Conservation (phyloP, 2,888 invertebrate genomes). For the Coelogynopora nodosa region DNA sequence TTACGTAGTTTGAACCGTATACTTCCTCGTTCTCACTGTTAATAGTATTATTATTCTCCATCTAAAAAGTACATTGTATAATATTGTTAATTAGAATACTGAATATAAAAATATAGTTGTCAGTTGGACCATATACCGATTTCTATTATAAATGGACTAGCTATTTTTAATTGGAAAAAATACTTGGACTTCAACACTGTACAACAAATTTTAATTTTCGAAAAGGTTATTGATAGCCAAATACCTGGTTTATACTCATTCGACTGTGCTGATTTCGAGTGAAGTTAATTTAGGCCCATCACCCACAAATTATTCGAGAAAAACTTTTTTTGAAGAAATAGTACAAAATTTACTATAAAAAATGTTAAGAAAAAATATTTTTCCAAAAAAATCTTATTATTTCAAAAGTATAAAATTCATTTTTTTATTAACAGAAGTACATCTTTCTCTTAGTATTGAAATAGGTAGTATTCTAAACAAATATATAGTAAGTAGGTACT, state of each 20-base stretch:
- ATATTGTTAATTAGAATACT: too few species aligned
- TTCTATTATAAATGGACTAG: too few species aligned
- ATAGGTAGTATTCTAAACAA: background rate
- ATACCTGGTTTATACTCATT: background rate
- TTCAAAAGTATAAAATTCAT: background rate
- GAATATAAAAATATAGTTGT: too few species aligned
- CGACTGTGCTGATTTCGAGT: conserved; percentile 21
- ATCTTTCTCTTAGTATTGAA: too few species aligned
- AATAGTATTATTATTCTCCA: too few species aligned
- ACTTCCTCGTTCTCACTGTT: too few species aligned
- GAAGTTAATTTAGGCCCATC: background rate
- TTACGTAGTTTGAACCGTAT: too few species aligned
- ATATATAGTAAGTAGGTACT: background rate
- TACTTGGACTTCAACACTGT: too few species aligned
- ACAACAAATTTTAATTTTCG: conserved; percentile 11
- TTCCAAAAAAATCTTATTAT: background rate
- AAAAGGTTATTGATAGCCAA: background rate
- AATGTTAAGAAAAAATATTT: background rate
- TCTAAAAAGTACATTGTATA: too few species aligned
- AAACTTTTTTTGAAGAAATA: background rate
- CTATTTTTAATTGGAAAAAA: too few species aligned
- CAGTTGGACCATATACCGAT: too few species aligned
- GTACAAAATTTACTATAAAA: background rate
- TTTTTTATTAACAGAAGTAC: too few species aligned
- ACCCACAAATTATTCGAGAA: background rate